Evolutionary conservation across 64 coral and sea anemone genomes (phyloP).

Genomic region (Stichodactyla helianthus): DNA sequence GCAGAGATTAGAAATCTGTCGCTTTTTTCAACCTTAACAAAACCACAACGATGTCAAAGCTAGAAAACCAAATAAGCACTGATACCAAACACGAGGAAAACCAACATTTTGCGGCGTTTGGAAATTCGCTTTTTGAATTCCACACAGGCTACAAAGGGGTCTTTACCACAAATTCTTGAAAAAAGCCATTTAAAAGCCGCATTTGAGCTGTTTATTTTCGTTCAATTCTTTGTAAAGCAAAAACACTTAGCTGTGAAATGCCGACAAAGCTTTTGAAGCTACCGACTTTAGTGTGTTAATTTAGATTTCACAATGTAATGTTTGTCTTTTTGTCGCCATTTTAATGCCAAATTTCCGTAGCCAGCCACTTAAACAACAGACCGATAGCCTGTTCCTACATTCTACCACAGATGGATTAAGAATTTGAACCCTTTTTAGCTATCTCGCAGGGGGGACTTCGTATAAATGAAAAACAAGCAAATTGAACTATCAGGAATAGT

Average conservation of each 20-base stretch:
- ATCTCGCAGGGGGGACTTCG: background rate
- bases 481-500: background rate
- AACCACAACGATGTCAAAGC: background rate
- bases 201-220: background rate
- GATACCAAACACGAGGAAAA: background rate
- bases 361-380: background rate
- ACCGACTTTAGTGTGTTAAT: background rate
- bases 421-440: background rate
- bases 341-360: background rate
- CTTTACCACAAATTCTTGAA: background rate
- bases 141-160: background rate
- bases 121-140: constrained; percentile 5
- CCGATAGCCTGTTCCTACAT: background rate
- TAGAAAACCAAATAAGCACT: background rate
- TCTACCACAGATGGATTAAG: background rate
- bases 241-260: constrained; percentile 1
- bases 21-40: background rate
- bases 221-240: constrained; percentile 7
- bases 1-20: background rate
- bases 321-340: constrained; percentile 1
- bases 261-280: background rate
- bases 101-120: background rate
- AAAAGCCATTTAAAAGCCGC: background rate
- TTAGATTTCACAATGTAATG: background rate
- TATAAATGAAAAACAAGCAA: background rate